A percentile compares a stretch with the other conserved stretches of the same genome.
These are phyloP conservation scores for Chrysocyon brachyurus DNA, from an alignment of 2,797 vertebrate genomes.

Conservation along the genomic window DNA sequence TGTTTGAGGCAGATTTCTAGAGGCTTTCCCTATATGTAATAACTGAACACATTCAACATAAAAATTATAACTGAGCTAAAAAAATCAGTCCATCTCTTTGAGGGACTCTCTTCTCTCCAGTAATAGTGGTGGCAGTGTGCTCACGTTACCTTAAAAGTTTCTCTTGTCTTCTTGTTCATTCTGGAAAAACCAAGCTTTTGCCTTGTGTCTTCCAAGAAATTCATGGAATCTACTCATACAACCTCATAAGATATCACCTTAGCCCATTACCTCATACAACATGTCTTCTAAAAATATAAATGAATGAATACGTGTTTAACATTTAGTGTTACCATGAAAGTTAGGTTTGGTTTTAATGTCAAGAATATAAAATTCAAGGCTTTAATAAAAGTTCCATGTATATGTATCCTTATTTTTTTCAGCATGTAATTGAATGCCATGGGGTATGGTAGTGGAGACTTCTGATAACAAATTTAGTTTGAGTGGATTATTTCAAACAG, in stretches of 20 bases:
- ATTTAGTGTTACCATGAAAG: background rate
- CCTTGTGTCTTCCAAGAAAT: background rate
- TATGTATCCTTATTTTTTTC: background rate
- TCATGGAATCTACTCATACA: background rate
- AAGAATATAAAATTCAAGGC: background rate
- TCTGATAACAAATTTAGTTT: conserved; percentile 41
- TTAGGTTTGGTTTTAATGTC: background rate
- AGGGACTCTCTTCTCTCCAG: background rate
- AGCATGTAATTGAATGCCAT: background rate
- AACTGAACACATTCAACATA: background rate
- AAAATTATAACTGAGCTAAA: background rate
- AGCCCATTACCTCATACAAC: background rate
- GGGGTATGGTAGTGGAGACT: background rate
- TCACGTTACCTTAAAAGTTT: background rate
- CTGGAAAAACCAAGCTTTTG: background rate
- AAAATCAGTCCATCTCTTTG: background rate
- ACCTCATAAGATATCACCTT: too few species aligned
- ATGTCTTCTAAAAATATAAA: background rate
- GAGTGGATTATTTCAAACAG: conserved; percentile 39
- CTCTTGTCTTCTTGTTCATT: background rate
- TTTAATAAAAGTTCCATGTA: background rate
- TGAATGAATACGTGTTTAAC: background rate
- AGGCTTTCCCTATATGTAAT: background rate
- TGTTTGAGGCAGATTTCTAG: background rate
- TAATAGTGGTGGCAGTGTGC: background rate